Conservation (phyloP, 2,888 invertebrate species). For the Melieria crassipennis region DNA sequence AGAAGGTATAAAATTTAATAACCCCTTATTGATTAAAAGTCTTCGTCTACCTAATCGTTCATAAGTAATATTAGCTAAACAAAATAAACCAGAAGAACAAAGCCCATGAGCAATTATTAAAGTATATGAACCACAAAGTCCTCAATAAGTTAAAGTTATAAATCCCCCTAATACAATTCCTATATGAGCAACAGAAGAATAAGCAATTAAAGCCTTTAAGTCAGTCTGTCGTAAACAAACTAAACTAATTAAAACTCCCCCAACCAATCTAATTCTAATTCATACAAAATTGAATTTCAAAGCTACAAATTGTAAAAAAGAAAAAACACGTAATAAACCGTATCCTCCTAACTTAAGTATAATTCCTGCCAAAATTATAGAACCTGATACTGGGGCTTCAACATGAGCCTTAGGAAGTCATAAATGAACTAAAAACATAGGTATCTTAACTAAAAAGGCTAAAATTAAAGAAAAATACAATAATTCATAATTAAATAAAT, state of each 20-base stretch:
- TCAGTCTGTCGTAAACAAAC: slow-evolving; percentile 69
- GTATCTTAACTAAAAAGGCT: slow-evolving; percentile 78
- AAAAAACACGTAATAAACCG: slow-evolving; percentile 72
- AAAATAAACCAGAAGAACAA: slow-evolving; percentile 75
- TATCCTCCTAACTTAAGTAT: slow-evolving; percentile 79
- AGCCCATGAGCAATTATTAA: slow-evolving; percentile 75
- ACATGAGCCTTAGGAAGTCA: slow-evolving; percentile 81
- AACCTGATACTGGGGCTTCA: slow-evolving; percentile 77
- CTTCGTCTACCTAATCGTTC: slow-evolving; percentile 72
- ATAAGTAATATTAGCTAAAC: slow-evolving; percentile 74
- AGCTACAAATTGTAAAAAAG: slow-evolving; percentile 66
- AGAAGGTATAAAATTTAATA: slow-evolving; percentile 71
- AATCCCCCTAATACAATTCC: slow-evolving; percentile 71
- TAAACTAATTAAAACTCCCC: slow-evolving; percentile 68
- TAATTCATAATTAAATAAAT: slow-evolving; percentile 56
- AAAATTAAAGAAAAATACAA: slow-evolving; percentile 70
- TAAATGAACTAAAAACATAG: slow-evolving; percentile 76
- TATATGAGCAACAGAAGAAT: slow-evolving; percentile 75
- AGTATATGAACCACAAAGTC: slow-evolving; percentile 68
- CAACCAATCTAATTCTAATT: slow-evolving; percentile 69
- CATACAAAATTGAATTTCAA: slow-evolving; percentile 69
- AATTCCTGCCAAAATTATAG: slow-evolving; percentile 79
- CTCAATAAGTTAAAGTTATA: slow-evolving; percentile 69
- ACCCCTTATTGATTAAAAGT: slow-evolving; percentile 72
- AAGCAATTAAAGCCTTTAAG: slow-evolving; percentile 77